Evolutionary conservation across 2,113 vertebrate genomes (phyloP).

Genomic region (Proteles cristata): DNA sequence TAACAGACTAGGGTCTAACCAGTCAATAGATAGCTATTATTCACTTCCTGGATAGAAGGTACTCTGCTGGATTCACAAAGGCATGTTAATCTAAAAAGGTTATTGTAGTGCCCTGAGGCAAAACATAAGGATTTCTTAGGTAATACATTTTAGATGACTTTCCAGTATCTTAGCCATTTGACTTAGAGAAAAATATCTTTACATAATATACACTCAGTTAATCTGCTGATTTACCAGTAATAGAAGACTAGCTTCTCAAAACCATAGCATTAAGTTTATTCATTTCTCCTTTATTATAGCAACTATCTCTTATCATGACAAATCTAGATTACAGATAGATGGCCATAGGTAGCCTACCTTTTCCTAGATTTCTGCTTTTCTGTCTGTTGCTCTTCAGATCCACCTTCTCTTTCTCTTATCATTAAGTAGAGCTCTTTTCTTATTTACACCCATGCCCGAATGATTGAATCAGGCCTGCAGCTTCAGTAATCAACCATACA

Average conservation of each 20-base stretch:
- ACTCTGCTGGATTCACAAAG: background rate
- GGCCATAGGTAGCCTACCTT: background rate
- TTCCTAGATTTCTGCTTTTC: background rate
- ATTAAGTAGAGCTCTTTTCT: background rate
- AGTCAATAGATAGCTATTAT: constrained; percentile 22
- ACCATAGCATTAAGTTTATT: background rate
- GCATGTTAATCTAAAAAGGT: background rate
- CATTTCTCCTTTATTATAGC: background rate
- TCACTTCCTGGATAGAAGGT: background rate
- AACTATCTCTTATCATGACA: background rate
- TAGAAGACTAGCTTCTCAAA: constrained; percentile 6
- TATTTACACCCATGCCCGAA: background rate
- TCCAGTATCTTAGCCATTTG: constrained; percentile 13
- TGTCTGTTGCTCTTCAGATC: background rate
- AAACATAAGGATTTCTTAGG: constrained; percentile 22
- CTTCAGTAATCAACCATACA: background rate
- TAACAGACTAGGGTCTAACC: background rate
- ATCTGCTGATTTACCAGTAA: constrained; percentile 13
- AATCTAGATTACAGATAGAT: background rate
- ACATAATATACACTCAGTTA: background rate
- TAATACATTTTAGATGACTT: constrained; percentile 29
- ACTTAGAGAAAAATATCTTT: constrained; percentile 31
- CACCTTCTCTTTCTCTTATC: background rate
- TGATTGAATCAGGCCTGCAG: background rate
- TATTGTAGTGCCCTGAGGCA: background rate